Percentiles rank a stretch among this genome's conserved stretches.
phyloP scores from a whole-genome alignment of 2,797 vertebrate species.

The Pseudochaenichthys georgianus region DNA sequence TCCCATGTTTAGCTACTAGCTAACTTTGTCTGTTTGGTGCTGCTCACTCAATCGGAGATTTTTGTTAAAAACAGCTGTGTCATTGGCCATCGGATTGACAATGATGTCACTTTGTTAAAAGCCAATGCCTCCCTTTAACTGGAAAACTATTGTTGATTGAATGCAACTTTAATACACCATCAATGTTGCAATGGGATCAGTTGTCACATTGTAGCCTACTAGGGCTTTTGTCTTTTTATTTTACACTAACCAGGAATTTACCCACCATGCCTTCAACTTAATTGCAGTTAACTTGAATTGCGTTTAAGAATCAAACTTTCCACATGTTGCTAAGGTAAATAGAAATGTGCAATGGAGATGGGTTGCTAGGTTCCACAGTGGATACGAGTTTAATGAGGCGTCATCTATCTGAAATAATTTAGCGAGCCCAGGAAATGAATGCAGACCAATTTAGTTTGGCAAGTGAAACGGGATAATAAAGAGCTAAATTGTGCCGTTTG shows the following conservation, averaged over 20 bases:
- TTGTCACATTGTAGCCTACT: not conserved
- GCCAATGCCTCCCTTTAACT: not conserved
- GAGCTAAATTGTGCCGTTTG: not conserved
- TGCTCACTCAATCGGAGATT: not conserved
- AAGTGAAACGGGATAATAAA: slow-evolving; percentile 27
- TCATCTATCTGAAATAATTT: slow-evolving; percentile 38
- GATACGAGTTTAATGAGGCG: slow-evolving; percentile 57
- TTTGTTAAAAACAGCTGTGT: not conserved
- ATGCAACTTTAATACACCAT: not conserved
- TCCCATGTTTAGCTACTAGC: not conserved
- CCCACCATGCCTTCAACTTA: not conserved
- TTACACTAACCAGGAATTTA: not conserved
- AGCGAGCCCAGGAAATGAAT: slow-evolving; percentile 32
- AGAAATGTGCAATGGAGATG: slow-evolving; percentile 30
- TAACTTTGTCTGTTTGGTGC: not conserved
- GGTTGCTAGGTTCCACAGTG: slow-evolving; percentile 14
- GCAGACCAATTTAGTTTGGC: slow-evolving; percentile 6
- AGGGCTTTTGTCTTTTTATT: not conserved
- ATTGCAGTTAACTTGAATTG: slow-evolving; percentile 1
- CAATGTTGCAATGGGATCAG: not conserved
- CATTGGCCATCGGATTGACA: not conserved
- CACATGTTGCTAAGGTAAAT: slow-evolving; percentile 29
- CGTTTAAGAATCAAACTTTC: slow-evolving; percentile 24
- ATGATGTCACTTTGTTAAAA: not conserved
- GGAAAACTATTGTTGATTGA: not conserved